Percentiles rank a stretch among this genome's conserved stretches.
Evolutionary conservation across 1,140 invertebrate species (phyloP).

Genomic region (Polypedilum vanderplanki): DNA sequence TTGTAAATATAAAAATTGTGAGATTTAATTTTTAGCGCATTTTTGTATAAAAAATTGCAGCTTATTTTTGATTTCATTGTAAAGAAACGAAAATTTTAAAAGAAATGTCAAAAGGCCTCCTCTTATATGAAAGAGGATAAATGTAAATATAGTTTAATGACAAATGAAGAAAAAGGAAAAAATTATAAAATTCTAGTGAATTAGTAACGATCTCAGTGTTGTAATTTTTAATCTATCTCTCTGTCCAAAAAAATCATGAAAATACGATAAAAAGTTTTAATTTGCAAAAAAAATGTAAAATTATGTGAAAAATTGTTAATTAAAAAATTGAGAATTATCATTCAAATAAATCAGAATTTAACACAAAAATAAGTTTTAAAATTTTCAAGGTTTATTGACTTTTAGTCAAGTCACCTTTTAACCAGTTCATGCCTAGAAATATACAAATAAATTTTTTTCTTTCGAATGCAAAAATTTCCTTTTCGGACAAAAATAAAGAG

Average conservation of each 20-base stretch:
- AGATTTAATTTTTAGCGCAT: background rate
- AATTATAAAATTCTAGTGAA: conserved; percentile 11
- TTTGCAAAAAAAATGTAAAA: background rate
- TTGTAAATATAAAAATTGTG: background rate
- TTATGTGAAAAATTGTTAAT: too few species aligned
- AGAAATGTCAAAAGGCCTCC: background rate
- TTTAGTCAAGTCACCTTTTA: too few species aligned
- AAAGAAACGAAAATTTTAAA: background rate
- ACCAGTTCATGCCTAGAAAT: too few species aligned
- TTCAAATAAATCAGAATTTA: too few species aligned
- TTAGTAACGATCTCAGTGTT: conserved; percentile 23
- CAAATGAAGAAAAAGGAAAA: background rate
- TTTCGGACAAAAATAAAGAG: conserved; percentile 1
- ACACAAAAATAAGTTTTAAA: too few species aligned
- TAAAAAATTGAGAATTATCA: too few species aligned
- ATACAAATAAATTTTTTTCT: background rate
- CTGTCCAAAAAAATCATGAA: conserved; percentile 3
- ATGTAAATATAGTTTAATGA: conserved; percentile 11
- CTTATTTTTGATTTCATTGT: background rate
- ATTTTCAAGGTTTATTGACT: too few species aligned
- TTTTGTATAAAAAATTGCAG: background rate
- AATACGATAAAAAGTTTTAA: background rate
- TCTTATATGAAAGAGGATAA: background rate
- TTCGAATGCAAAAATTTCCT: background rate
- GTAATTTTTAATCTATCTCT: conserved; percentile 6